phyloP scores from a whole-genome alignment of 2,888 invertebrate species.

The Leuctra nigra region DNA sequence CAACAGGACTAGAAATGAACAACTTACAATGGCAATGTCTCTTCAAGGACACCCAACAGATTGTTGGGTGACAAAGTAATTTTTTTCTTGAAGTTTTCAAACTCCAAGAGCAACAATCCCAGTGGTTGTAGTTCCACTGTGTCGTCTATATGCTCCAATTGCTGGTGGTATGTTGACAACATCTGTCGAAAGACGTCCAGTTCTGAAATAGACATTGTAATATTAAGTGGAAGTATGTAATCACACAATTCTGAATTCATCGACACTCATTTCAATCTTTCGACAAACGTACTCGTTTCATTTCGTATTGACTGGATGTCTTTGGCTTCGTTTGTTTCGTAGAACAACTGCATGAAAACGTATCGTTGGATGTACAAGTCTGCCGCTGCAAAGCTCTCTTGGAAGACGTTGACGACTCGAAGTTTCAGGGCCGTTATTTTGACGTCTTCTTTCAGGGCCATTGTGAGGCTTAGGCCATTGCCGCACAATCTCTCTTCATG shows the following conservation, averaged over 20 bases:
- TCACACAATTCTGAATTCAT: no score
- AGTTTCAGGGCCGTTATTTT: constrained; percentile 48
- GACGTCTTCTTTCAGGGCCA: constrained; percentile 62
- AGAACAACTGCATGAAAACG: constrained; percentile 57
- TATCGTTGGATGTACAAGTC: constrained; percentile 59
- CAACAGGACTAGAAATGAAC: no score
- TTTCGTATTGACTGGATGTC: constrained; percentile 54
- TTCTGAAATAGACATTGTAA: constrained; percentile 19
- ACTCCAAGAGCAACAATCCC: constrained; percentile 64
- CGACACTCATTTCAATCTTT: background rate
- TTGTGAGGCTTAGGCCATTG: constrained; percentile 61
- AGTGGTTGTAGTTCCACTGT: constrained; percentile 61
- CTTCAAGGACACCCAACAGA: constrained; percentile 57
- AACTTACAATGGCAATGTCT: constrained; percentile 58
- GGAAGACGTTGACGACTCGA: constrained; percentile 51
- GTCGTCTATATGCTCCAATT: constrained; percentile 59
- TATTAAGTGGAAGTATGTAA: background rate
- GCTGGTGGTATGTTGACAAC: constrained; percentile 60
- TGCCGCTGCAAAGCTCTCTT: constrained; percentile 55
- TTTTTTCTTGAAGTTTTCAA: constrained; percentile 62
- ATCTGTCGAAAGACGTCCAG: constrained; percentile 47
- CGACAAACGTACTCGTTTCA: constrained; percentile 46
- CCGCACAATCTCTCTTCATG: constrained; percentile 71
- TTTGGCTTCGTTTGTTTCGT: constrained; percentile 59
- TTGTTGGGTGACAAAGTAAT: constrained; percentile 65